These are phyloP conservation scores for Strigamia maritima DNA, from an alignment of 2,888 invertebrate species.

Conservation along the genomic window DNA sequence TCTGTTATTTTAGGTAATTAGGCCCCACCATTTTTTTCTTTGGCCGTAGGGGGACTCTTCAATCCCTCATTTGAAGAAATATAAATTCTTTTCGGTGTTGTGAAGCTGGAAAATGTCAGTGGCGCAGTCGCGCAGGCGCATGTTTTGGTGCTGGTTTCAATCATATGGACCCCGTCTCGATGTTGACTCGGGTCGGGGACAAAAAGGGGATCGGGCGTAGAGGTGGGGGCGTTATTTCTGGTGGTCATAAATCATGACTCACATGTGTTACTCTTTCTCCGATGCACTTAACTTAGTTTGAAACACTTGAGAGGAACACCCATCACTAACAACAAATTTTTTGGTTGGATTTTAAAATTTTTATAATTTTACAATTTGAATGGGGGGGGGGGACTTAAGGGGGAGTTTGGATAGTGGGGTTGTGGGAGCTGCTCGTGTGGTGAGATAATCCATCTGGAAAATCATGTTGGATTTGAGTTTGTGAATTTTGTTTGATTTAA, in stretches of 20 bases:
- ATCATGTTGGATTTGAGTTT: no score
- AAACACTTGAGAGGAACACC: slow-evolving; percentile 9
- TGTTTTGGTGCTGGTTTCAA: background rate
- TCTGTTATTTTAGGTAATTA: slow-evolving; percentile 9
- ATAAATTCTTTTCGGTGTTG: background rate
- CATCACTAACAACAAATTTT: background rate
- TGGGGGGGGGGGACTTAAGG: no score
- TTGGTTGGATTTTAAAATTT: no score
- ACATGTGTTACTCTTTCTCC: slow-evolving; percentile 15
- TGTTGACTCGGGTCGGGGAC: background rate
- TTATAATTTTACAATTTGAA: no score
- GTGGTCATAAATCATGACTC: slow-evolving; percentile 15
- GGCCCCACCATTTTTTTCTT: background rate
- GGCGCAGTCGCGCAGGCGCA: no score
- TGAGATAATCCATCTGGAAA: no score
- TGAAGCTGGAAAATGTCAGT: background rate
- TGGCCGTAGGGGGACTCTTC: background rate
- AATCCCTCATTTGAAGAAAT: background rate
- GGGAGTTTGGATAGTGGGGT: no score
- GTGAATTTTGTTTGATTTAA: no score
- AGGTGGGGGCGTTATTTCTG: slow-evolving; percentile 15
- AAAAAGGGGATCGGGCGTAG: background rate
- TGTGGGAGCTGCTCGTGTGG: no score
- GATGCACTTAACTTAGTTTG: slow-evolving; percentile 15
- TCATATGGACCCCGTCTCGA: background rate